These are phyloP conservation scores for Nyctibius grandis DNA, from an alignment of 2,797 vertebrate genomes.

Conservation along the genomic window DNA sequence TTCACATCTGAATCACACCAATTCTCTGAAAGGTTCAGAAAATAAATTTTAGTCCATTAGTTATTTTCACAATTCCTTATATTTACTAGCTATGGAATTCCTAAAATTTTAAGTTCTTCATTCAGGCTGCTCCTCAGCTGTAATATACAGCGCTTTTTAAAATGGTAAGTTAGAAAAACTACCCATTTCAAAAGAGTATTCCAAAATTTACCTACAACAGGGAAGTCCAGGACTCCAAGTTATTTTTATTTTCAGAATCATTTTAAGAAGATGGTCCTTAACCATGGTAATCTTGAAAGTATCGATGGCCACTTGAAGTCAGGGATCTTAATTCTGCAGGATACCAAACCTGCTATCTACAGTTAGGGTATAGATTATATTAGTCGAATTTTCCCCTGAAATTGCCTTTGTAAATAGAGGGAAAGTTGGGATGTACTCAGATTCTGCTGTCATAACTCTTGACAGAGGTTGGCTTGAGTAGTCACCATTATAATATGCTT, in stretches of 20 bases:
- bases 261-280: neutral
- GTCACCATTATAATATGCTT: neutral
- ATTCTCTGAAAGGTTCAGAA: neutral
- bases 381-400: neutral
- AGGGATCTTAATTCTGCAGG: neutral
- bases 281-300: neutral
- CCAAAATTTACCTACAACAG: neutral
- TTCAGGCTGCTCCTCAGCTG: neutral
- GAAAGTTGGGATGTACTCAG: neutral
- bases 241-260: neutral
- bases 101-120: neutral
- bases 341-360: neutral
- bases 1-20: neutral
- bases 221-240: neutral
- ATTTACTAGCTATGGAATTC: neutral
- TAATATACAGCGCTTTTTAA: neutral
- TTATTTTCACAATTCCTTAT: neutral
- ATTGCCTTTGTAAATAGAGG: neutral
- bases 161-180: neutral
- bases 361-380: neutral
- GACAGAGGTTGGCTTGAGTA: neutral
- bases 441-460: neutral
- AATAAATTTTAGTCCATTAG: neutral
- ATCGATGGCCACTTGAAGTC: neutral
- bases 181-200: neutral